Base-by-base conservation (phyloP, 2,888 invertebrate genomes). In the Drosophila peninsularis region DNA sequence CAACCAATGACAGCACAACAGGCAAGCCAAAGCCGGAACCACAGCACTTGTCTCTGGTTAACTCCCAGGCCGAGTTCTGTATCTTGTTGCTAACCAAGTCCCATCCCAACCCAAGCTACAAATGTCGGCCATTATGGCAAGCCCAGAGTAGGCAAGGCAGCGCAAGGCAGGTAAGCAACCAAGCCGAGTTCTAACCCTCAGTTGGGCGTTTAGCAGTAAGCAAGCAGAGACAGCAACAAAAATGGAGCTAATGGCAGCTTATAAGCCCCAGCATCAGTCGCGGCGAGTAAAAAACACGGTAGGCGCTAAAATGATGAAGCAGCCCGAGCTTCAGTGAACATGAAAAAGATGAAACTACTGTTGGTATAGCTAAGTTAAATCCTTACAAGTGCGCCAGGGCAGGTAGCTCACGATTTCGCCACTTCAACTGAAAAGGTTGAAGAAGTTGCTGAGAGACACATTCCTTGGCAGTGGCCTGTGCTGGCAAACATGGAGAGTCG, bases 281-380 rank as follows among this genome's bases (percentile, higher is more conserved):
- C 44, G 60, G 49, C 71, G 69, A 71, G 50, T 24, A 50, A 50
- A 32, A 17, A 61, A 50, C 49, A 27, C n/a, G 66, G 45, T 61
- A 61, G 62, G 55, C 34, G 39, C 39, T 39, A 65, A 69, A 82
- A 87, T 87, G 82, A 82, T 88, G 80, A 76, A 88, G 82, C 82
- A 68, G 56, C 71, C 71, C 53, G 55, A 42, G 71, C 75, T 72
- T 54, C 65, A 63, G 65, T 80, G 83, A 83, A 86, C 87, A 71
- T 83, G 67, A 83, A 80, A 82, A 82, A 82, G 85, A 84, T 88
- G 80, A 88, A 73, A 74, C 63, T 79, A 82, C 76, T 79, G 45
- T 53, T 44, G 67, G 68, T 80, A 66, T 64, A 50, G 75, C 50
- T 73, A 74, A 61, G 68, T 63, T 75, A 75, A 78, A 75, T 75